Percentiles rank a stretch among this genome's conserved stretches.
Evolutionary conservation across 2,797 vertebrate genomes (phyloP).

Genomic region (Valencia hispanica): DNA sequence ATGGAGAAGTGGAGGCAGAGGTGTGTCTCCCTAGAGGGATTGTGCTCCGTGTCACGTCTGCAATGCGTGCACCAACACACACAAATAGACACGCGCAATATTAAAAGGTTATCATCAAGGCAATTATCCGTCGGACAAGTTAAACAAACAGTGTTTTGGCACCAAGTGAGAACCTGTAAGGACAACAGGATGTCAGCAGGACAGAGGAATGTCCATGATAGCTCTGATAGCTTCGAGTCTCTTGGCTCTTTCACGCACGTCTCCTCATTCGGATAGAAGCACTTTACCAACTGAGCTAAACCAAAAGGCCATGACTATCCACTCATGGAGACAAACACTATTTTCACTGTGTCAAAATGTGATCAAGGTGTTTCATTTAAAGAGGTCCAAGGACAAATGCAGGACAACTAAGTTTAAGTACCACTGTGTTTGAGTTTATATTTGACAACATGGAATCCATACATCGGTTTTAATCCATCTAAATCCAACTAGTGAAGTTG

Average conservation of each 20-base stretch:
- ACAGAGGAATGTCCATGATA: conserved; percentile 38
- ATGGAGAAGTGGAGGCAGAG: conserved; percentile 3
- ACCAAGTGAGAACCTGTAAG: conserved; percentile 34
- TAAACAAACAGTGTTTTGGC: conserved; percentile 43
- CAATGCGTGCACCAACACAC: conserved; percentile 9
- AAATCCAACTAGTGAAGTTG: neutral
- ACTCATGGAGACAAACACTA: neutral
- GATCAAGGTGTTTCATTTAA: conserved; percentile 4
- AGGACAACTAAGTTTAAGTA: neutral
- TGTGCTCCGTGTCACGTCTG: conserved; percentile 63
- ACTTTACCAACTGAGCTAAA: neutral
- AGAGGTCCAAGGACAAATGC: neutral
- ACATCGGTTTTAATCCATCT: neutral
- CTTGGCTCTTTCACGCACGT: neutral
- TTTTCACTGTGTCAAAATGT: neutral
- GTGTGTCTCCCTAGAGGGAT: conserved; percentile 8
- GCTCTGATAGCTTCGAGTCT: neutral
- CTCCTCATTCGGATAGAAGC: neutral
- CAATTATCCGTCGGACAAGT: conserved; percentile 37
- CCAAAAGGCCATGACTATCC: neutral
- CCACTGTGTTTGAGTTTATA: neutral
- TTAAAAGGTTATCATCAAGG: conserved; percentile 59
- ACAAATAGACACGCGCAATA: conserved; percentile 28
- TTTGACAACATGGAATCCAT: neutral
- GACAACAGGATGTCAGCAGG: conserved; percentile 17